Evolutionary conservation across 2,797 vertebrate genomes (phyloP), one percentile per base, ranked within the genome.

Genomic region (Pteronotus mesoamericanus): DNA sequence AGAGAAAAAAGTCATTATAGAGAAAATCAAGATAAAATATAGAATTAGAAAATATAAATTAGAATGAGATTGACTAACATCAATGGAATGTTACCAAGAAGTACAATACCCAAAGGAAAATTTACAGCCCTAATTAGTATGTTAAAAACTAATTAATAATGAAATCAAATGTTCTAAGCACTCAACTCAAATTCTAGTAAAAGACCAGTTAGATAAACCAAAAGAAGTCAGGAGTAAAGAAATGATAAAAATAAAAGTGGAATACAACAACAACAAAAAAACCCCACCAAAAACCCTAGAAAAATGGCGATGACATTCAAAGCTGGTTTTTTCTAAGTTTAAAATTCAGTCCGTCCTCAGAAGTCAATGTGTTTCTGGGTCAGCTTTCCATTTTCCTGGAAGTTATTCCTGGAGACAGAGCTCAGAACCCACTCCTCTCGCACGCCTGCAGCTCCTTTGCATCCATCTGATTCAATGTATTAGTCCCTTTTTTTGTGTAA

Each of bases 21-120:
- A 89, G n/a, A 19, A 93, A 89, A 75, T 95, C 4, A 92, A 97
- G 32, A 74, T 22, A 83, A 69, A 89, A 69, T 71, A 46, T 10
- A 78, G 0, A 10, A 26, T 64, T 42, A 79, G 44, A 87, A 89
- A 71, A 44, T 7, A 55, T 9, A 84, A 75, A 69, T 55, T n/a
- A 64, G 3, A 55, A 42, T 75, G 82, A 86, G 32, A 46, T 0
- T 26, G 22, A 57, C 61, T 86, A 72, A 68, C 93, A 69, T 2
- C 11, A 72, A 68, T 6, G 2, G 26, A 26, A 39, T 78, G 22
- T 94, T 79, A 83, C 22, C 29, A 94, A 84, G 9, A 29, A 88
- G 16, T 51, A 64, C 0, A 57, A 10, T n/a, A 44, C 0, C 39
- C 34, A 69, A 61, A 61, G 64, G 18, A 83, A 91, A 75, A 59